Evolutionary conservation across 2,113 vertebrate genomes (phyloP).

Genomic region (Semnornis frantzii): DNA sequence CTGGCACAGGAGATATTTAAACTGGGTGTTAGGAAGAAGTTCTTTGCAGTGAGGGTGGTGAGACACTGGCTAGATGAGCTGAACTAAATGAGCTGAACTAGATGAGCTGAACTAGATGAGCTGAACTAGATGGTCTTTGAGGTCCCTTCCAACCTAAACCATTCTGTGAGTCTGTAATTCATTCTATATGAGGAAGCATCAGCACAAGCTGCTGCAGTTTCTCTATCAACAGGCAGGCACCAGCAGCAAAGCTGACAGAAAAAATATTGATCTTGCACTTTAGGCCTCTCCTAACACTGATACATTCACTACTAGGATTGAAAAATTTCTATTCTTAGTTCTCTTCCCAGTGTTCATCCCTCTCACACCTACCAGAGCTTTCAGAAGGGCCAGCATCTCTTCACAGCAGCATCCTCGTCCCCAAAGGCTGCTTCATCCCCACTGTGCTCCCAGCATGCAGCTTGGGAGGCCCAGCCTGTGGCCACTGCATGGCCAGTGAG

Average conservation of each 20-base stretch:
- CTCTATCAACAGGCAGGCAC: not conserved
- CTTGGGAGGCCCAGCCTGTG: not conserved
- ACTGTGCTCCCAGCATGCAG: not conserved
- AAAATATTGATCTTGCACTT: not conserved
- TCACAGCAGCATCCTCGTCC: not conserved
- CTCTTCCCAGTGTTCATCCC: fast-evolving
- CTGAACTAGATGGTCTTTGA: too few relatives aligned
- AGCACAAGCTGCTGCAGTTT: not conserved
- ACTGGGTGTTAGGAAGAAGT: too few relatives aligned
- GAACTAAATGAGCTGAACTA: too few relatives aligned
- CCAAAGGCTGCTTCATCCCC: not conserved
- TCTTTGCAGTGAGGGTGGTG: too few relatives aligned
- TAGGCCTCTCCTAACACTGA: not conserved
- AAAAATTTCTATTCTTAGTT: not conserved
- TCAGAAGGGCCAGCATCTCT: not conserved
- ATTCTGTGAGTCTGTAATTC: too few relatives aligned
- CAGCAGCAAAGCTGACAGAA: not conserved
- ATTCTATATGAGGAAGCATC: fast-evolving
- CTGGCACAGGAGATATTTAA: too few relatives aligned
- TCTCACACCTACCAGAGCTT: not conserved
- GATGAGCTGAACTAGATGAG: too few relatives aligned
- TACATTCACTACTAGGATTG: not conserved
- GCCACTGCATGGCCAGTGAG: too few relatives aligned
- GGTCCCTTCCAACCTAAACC: too few relatives aligned
- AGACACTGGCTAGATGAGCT: too few relatives aligned